Conservation (phyloP, 92 coral and sea anemone species). For the Umimayanthus kanabou region DNA sequence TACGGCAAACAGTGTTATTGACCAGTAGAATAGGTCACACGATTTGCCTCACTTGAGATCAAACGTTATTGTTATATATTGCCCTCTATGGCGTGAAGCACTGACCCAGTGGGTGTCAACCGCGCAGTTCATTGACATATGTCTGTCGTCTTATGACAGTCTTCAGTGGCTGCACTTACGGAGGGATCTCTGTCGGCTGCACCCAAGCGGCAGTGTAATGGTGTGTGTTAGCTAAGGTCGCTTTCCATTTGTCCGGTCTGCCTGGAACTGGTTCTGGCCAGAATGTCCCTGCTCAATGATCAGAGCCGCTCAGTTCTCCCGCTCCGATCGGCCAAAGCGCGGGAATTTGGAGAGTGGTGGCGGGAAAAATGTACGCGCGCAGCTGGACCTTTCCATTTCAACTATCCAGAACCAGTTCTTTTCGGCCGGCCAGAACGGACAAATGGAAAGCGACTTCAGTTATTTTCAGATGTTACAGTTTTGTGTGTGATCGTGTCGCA, state of each 20-base stretch:
- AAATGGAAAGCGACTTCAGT: no score
- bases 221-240: background rate
- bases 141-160: background rate
- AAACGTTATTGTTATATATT: background rate
- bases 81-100: background rate
- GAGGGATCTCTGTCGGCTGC: constrained; percentile 9
- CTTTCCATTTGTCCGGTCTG: no score
- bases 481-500: background rate
- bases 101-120: constrained; percentile 30
- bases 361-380: no score
- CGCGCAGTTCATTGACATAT: constrained; percentile 24
- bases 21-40: background rate
- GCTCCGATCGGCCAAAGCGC: no score
- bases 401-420: no score
- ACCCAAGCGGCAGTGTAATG: constrained; percentile 6
- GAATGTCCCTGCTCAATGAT: no score
- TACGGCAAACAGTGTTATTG: no score
- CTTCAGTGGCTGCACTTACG: constrained; percentile 27
- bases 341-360: no score
- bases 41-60: background rate
- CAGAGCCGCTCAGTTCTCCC: no score
- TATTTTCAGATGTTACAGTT: background rate
- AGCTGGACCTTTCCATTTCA: no score
- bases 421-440: no score
- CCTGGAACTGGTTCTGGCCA: no score